Percentiles rank a stretch among this genome's conserved stretches.
Conservation (phyloP, 2,113 vertebrate species). For the Aramus guarauna region DNA sequence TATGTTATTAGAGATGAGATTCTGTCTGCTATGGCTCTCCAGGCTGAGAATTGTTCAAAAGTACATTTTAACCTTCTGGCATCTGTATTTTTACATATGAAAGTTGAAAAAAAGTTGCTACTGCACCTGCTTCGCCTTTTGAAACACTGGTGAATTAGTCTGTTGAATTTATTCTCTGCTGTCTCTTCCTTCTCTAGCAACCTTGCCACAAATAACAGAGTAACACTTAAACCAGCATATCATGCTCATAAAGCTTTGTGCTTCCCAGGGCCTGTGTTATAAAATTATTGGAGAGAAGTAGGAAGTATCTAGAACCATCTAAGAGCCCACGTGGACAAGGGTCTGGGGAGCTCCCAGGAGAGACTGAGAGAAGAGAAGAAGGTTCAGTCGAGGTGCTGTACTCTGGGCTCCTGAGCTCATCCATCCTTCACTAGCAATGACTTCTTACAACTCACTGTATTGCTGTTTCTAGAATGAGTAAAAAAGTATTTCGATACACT, state of each 20-base stretch:
- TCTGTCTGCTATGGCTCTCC: rapidly evolving
- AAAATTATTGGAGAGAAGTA: not conserved
- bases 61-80: not conserved
- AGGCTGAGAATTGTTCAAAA: not conserved
- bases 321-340: not conserved
- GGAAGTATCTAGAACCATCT: not conserved
- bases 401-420: not conserved
- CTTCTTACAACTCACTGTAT: not conserved
- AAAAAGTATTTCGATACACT: not conserved
- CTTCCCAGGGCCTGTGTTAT: not conserved
- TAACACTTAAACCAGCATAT: not conserved
- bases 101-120: not conserved
- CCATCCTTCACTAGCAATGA: not conserved
- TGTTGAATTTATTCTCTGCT: not conserved
- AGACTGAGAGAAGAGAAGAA: not conserved
- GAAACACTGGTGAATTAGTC: not conserved
- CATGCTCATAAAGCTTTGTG: not conserved
- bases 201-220: not conserved
- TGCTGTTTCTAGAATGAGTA: not conserved
- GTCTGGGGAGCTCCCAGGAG: not conserved
- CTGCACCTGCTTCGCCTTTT: not conserved
- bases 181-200: not conserved
- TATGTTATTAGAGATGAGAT: not conserved
- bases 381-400: not conserved
- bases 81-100: not conserved